Percentiles rank a stretch among this genome's conserved stretches.
phyloP scores from a whole-genome alignment of 2,888 invertebrate genomes.

The Ormyrus labotus region DNA sequence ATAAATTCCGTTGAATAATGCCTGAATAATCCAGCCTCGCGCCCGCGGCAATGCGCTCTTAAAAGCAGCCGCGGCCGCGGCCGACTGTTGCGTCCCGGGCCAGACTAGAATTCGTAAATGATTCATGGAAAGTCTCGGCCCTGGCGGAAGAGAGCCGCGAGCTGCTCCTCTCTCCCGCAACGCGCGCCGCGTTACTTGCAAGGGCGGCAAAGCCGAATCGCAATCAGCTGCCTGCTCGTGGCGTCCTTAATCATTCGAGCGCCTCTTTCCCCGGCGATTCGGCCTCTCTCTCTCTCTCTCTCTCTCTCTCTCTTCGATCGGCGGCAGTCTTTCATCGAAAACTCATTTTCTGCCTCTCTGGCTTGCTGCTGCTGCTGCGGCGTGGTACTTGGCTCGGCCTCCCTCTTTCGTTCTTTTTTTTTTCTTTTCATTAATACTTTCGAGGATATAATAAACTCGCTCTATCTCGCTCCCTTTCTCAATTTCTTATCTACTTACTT shows the following conservation, averaged over 20 bases:
- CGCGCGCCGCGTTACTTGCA: no score
- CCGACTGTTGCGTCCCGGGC: neutral
- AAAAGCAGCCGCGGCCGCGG: neutral
- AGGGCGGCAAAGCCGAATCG: no score
- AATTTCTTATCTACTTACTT: slow-evolving; percentile 47
- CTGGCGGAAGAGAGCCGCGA: neutral
- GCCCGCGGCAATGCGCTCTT: neutral
- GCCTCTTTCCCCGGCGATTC: no score
- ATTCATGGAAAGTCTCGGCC: neutral
- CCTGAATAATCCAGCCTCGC: slow-evolving; percentile 16
- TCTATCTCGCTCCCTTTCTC: slow-evolving; percentile 27
- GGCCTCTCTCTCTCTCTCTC: no score
- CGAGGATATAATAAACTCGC: slow-evolving; percentile 37
- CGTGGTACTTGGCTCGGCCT: neutral
- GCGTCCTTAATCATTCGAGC: no score
- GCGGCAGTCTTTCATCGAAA: slow-evolving; percentile 23
- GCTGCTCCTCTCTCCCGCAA: no score
- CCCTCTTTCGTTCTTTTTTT: neutral
- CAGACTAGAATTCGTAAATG: slow-evolving; percentile 25
- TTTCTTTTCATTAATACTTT: slow-evolving; percentile 41
- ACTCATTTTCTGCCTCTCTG: slow-evolving; percentile 23
- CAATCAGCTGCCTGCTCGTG: no score
- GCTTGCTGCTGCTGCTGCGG: no score
- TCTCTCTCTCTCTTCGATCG: no score
- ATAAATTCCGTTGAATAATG: slow-evolving; percentile 33